Evolutionary conservation across 2,797 vertebrate genomes (phyloP).

Genomic region (Enteromius trimaculatus): DNA sequence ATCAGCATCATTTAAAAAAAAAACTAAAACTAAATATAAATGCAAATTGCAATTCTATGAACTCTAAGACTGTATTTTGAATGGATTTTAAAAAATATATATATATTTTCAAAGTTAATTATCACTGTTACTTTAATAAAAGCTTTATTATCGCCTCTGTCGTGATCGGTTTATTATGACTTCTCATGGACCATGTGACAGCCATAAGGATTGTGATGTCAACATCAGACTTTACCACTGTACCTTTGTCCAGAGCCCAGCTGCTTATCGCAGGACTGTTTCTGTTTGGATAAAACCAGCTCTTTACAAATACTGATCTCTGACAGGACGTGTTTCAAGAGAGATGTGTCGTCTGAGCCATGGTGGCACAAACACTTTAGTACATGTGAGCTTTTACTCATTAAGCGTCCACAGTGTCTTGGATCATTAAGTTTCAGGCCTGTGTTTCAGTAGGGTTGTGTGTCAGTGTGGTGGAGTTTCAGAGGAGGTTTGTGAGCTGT

Average conservation of each 20-base stretch:
- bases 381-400: constrained; percentile 5
- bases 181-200: constrained; percentile 31
- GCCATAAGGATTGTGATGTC: constrained; percentile 32
- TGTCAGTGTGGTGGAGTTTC: constrained; percentile 41
- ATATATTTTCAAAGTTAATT: background rate
- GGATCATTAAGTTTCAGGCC: constrained; percentile 28
- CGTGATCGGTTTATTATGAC: background rate
- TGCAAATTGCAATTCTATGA: background rate
- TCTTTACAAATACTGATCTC: background rate
- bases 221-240: constrained; percentile 34
- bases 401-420: constrained; percentile 25
- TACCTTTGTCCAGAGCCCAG: constrained; percentile 10
- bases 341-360: background rate
- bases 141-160: background rate
- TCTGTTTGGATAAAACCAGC: background rate
- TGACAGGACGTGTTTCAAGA: background rate
- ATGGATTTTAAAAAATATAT: background rate
- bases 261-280: background rate
- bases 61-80: background rate
- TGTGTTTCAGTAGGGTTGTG: constrained; percentile 32
- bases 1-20: background rate
- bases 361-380: background rate
- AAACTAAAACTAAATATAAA: background rate
- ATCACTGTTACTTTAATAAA: background rate
- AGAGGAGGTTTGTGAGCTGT: constrained; percentile 46